These are phyloP conservation scores for Ancistrus triradiatus DNA, from an alignment of 2,113 vertebrate genomes.

Conservation along the genomic window DNA sequence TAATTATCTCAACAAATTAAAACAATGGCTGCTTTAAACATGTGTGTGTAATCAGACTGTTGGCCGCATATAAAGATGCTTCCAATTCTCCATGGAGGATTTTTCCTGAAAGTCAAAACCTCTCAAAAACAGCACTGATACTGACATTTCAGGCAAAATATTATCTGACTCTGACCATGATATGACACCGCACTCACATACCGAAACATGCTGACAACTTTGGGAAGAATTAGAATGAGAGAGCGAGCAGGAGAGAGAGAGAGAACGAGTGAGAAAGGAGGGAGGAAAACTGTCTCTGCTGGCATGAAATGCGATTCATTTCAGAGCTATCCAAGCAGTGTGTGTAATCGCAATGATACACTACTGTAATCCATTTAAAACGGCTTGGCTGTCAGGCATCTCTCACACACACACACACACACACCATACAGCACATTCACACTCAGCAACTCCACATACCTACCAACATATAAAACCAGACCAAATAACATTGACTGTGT, in stretches of 20 bases:
- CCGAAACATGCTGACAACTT: slow-evolving; percentile 36
- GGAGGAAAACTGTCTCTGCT: slow-evolving; percentile 46
- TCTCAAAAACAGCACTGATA: no score
- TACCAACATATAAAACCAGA: no score
- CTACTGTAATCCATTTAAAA: slow-evolving; percentile 72
- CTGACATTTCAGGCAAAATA: no score
- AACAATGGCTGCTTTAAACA: no score
- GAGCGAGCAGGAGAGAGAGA: slow-evolving; percentile 40
- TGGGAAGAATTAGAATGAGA: slow-evolving; percentile 25
- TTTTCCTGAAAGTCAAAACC: no score
- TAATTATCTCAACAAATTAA: no score
- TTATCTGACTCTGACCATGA: slow-evolving; percentile 9
- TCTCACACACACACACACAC: slow-evolving; percentile 1
- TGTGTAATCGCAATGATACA: slow-evolving; percentile 70
- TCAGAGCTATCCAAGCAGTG: slow-evolving; percentile 57
- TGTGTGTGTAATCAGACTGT: no score
- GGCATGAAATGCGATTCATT: slow-evolving; percentile 67
- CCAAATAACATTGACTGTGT: no score
- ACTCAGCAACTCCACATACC: no score
- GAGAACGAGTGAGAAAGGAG: slow-evolving; percentile 17
- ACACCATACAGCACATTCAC: slow-evolving; percentile 11
- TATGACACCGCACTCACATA: slow-evolving; percentile 44
- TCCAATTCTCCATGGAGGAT: no score
- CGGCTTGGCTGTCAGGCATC: slow-evolving; percentile 47
- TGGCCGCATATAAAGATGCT: no score